Evolutionary conservation across 1,140 invertebrate species (phyloP), one percentile per base, ranked within the genome.

Genomic region (Brachionus sp.): DNA sequence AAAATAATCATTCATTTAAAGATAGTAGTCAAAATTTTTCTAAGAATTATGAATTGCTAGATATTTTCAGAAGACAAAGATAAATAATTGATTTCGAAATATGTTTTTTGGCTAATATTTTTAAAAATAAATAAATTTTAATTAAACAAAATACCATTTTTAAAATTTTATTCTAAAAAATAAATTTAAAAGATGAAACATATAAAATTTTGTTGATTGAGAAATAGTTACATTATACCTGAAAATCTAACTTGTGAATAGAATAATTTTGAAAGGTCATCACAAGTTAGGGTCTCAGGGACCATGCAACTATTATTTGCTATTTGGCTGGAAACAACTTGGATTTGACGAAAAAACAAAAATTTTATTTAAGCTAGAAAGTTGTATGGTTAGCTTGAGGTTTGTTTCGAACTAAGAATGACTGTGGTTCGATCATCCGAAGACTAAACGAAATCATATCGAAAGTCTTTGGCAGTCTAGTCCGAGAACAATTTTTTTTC

Each of bases 261-360:
- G 57, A 19, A 37, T 19, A 37, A 29, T 62, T 39, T 50, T 75
- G 19, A n/a, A 33, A 33, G 12, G 44, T 46, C 42, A 80, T 80
- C 62, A 80, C 77, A 80, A 80, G 77, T 80, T 80, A 80, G 77
- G 77, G 77, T 80, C 77, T 80, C 77, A 80, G 77, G 77, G 77
- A 80, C 13, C 23, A 19, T 33, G 70, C 23, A 46, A 29, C 29
- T 39, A 39, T 33, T 46, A 75, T 75, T 5, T 19, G 12, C 3
- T 12, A 46, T 50, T n/a, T 23, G 39, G 2, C 10, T 19, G 3
- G 16, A 39, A 29, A 2, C 29, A 29, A 29, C 16, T 57, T 16
- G 50, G n/a, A 6, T 57, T 19, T 13, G 37, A 19, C 7, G 66
- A 42, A 42, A 23, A 16, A 3, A 23, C 33, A 29, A 29, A 16